A percentile compares a stretch with the other conserved stretches of the same genome.
Evolutionary conservation across 2,113 vertebrate species (phyloP).

Genomic region (Lycaon pictus): DNA sequence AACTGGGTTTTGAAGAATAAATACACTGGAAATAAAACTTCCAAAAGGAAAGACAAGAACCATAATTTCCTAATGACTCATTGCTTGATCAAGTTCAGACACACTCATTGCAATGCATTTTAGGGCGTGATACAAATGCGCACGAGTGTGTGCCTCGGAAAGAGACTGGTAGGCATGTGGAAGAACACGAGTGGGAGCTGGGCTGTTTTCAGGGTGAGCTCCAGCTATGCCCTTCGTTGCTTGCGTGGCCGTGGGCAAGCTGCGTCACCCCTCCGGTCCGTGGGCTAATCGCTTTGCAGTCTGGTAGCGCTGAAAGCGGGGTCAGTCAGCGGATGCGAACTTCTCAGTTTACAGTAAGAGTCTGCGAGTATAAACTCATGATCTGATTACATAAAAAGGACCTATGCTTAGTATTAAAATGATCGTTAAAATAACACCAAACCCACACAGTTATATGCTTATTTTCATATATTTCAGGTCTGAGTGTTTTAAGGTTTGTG

Average conservation of each 20-base stretch:
- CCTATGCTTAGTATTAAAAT: neutral
- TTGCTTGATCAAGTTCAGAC: neutral
- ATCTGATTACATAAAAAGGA: neutral
- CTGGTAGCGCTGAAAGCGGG: neutral
- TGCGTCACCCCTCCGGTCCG: too few relatives aligned
- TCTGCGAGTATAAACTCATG: accelerated
- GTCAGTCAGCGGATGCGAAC: neutral
- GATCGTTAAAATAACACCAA: neutral
- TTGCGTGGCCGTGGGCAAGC: neutral
- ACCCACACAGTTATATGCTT: neutral
- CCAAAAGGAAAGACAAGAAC: neutral
- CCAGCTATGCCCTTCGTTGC: neutral
- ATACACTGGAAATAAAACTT: neutral
- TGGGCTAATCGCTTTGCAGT: neutral
- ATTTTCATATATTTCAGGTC: neutral
- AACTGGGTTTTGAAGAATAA: neutral
- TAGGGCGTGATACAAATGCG: neutral
- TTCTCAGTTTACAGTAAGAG: neutral
- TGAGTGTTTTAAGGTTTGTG: neutral
- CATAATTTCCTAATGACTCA: neutral
- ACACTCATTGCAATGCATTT: too few relatives aligned
- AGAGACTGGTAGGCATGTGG: neutral
- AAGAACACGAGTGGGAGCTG: neutral
- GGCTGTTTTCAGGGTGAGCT: accelerated
- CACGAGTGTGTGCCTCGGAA: neutral